Evolutionary conservation across 2,888 invertebrate species (phyloP), one percentile per base, ranked within the genome.

Genomic region (Harpagoxenus sublaevis): DNA sequence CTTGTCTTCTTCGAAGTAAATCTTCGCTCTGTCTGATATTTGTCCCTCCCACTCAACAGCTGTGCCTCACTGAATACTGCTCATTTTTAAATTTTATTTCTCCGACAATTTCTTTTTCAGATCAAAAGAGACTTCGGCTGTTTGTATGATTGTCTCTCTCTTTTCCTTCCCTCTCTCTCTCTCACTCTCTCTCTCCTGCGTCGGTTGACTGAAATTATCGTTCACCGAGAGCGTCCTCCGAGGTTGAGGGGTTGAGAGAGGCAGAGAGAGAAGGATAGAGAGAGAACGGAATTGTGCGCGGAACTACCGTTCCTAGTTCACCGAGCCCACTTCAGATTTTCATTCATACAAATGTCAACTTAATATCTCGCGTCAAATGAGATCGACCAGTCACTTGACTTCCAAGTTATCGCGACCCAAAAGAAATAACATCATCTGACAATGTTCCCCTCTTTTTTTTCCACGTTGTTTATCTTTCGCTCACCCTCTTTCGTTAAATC

Each of bases 331-430:
- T 82, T 82, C 68, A 75, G 73, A 89, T 86, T 85, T 84, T 89
- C 84, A 86, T 86, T 84, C 89, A 86, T 82, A 57, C 57, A 79
- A n/a, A 68, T 31, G 68, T 75, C 83, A 60, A 77, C 62, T 55
- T 55, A 66, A 75, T 63, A 5, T 5, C 35, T 45, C 63, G 18
- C 75, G n/a, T 63, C 12, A 53, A 55, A 51, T 39, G 48, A 39
- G 28, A 82, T 70, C 18, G 66, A n/a, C n/a, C 23, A 35, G 10
- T 23, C 35, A 28, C 65, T 53, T 15, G 35, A 68, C 23, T 75
- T 57, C 42, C 28, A 39, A 15, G 18, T 57, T 62, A 60, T 75
- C 71, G 63, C 12, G n/a, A 28, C 57, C 39, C 66, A 62, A 53
- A 60, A 71, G 62, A 75, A 83, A 70, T 62, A 87, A 75, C 75